Evolutionary conservation across 2,113 vertebrate genomes (phyloP), one percentile per base, ranked within the genome.

Genomic region (Tylochromis polylepis): DNA sequence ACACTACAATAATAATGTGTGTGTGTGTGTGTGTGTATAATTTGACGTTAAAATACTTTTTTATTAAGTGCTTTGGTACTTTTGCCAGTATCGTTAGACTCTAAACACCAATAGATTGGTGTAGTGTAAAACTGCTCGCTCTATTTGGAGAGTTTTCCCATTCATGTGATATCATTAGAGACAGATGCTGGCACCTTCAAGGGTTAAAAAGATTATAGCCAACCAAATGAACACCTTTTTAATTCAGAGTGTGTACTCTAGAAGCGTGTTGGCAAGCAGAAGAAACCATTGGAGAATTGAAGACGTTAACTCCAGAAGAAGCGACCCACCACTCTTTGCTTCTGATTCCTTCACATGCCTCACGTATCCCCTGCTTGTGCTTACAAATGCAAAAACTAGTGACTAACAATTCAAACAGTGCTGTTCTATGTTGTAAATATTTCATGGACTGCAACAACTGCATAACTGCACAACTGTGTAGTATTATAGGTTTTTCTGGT

Each of bases 301-400:
- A 51, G 86, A 89, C 43, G n/a, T 43, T 0, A 41, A 70, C 38
- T 41, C n/a, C 65, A 77, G 56, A 93, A 91, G 80, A 85, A 90
- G 59, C 0, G 9, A 79, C 90, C 75, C 81, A 67, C 15, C n/a
- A 10, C 38, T 67, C 36, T 22, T 67, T 41, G 22, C 62, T 9
- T 24, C 8, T 43, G 38, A 16, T 49, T 15, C 12, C 36, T 41
- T 8, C 34, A 67, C 20, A 2, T 67, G 2, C 62, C 20, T 22
- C 62, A 70, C n/a, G 22, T 43, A 8, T 27, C 22, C 38, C 65
- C 22, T 43, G 38, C 22, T 46, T 16, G 38, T 43, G 62, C 0
- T 67, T 67, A 18, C 34, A 67, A 67, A 67, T 14, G 6, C 20
- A 67, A 41, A 41, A 67, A 8, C 6, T 1, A 15, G 36, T 1